phyloP scores from a whole-genome alignment of 1,140 invertebrate species.

The Zophobas atratus region DNA sequence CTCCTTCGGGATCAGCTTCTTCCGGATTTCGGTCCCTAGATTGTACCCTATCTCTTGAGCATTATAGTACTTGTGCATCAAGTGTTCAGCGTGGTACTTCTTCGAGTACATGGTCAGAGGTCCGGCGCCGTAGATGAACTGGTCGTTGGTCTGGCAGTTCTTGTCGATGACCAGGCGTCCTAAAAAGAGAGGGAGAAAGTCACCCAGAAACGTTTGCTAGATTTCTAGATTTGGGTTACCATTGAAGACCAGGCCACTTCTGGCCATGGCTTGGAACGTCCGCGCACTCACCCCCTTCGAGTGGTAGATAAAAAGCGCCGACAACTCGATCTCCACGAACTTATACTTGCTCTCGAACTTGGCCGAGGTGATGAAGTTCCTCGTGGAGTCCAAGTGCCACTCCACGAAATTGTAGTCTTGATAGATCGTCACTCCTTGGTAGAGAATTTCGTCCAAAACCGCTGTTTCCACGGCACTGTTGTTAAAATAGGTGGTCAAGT shows the following conservation, averaged over 20 bases:
- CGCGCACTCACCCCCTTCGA: slow-evolving; percentile 66
- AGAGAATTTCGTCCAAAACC: slow-evolving; percentile 47
- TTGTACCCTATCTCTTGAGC: slow-evolving; percentile 65
- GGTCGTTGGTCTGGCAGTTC: slow-evolving; percentile 80
- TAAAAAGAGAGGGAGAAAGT: slow-evolving; percentile 9
- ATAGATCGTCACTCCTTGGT: slow-evolving; percentile 54
- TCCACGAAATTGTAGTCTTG: slow-evolving; percentile 60
- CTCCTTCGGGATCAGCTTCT: slow-evolving; percentile 56
- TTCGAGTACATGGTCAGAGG: slow-evolving; percentile 76
- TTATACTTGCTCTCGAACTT: slow-evolving; percentile 69
- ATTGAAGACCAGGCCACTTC: slow-evolving; percentile 80
- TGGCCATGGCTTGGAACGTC: slow-evolving; percentile 74
- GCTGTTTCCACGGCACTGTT: slow-evolving; percentile 59
- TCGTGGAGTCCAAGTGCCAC: slow-evolving; percentile 57
- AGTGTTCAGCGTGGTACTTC: slow-evolving; percentile 68
- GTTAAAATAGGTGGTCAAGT: slow-evolving; percentile 63
- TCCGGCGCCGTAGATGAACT: slow-evolving; percentile 78
- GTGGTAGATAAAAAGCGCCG: slow-evolving; percentile 71
- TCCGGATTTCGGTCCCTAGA: slow-evolving; percentile 58
- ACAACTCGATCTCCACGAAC: slow-evolving; percentile 66
- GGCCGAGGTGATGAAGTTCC: slow-evolving; percentile 51
- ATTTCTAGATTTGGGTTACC: slow-evolving; percentile 63
- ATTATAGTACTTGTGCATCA: slow-evolving; percentile 71
- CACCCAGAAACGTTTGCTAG: neutral
- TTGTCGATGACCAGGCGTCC: slow-evolving; percentile 77